Evolutionary conservation across 2,888 invertebrate species (phyloP).

Genomic region (Mycalesis mineus): DNA sequence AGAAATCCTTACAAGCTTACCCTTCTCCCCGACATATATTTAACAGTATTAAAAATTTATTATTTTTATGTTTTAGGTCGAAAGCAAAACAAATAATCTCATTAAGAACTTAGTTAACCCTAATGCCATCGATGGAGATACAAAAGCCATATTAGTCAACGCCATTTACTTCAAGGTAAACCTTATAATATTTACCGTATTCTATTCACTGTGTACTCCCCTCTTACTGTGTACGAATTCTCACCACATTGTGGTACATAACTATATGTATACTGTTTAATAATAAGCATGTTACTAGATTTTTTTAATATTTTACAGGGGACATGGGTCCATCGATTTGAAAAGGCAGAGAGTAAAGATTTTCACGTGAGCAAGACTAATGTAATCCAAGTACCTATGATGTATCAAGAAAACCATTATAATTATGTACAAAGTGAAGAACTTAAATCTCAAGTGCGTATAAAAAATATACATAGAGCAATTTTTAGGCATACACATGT

Average conservation of each 20-base stretch:
- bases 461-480: too few species aligned
- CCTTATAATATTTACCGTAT: too few species aligned
- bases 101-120: conserved; percentile 79
- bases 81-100: conserved; percentile 58
- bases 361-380: conserved; percentile 80
- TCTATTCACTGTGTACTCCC: too few species aligned
- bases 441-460: conserved; percentile 55
- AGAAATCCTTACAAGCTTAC: too few species aligned
- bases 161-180: conserved; percentile 89
- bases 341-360: conserved; percentile 76
- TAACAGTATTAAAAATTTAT: too few species aligned
- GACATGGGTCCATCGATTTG: conserved; percentile 83
- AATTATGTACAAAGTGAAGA: conserved; percentile 50
- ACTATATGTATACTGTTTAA: background rate
- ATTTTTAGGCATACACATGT: background rate
- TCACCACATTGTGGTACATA: too few species aligned
- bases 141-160: conserved; percentile 86
- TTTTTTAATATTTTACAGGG: conserved; percentile 51
- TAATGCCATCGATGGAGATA: conserved; percentile 64
- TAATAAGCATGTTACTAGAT: background rate
- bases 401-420: conserved; percentile 76
- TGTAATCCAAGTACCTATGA: conserved; percentile 81
- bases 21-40: too few species aligned
- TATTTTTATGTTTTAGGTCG: conserved; percentile 46
- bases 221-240: too few species aligned